These are phyloP conservation scores for Mus spicilegus DNA, from an alignment of 2,113 vertebrate species.

Conservation along the genomic window DNA sequence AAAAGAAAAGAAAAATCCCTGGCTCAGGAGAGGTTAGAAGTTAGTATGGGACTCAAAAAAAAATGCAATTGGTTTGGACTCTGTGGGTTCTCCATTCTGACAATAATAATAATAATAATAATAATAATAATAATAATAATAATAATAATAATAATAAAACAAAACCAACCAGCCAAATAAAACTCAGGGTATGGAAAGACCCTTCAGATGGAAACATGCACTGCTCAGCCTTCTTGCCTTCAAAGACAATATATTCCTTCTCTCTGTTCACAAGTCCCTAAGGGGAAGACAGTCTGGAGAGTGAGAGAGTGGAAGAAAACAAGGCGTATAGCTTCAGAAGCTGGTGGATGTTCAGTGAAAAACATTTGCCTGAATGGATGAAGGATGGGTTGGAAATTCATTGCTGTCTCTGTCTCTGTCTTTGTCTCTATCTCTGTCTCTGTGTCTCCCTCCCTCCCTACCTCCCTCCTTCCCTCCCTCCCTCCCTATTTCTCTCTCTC, in stretches of 20 bases:
- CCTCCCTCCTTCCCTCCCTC: too few species aligned
- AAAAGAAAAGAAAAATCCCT: background rate
- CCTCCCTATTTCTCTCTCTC: too few species aligned
- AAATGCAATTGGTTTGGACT: slow-evolving; percentile 23
- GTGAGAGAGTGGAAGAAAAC: background rate
- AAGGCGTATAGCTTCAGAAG: background rate
- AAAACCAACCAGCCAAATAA: too few species aligned
- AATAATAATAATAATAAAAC: too few species aligned
- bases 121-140: too few species aligned
- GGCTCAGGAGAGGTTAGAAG: slow-evolving; percentile 2
- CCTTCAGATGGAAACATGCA: background rate
- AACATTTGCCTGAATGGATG: background rate
- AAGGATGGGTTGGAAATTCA: background rate
- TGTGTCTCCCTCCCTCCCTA: too few species aligned
- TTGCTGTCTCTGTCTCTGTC: background rate
- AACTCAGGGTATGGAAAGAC: background rate
- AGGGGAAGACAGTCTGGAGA: background rate
- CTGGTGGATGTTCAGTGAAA: background rate
- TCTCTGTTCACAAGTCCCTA: background rate
- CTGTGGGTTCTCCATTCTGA: background rate
- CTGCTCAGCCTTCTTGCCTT: background rate
- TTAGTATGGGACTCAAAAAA: slow-evolving; percentile 13
- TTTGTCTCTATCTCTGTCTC: too few species aligned
- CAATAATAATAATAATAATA: background rate
- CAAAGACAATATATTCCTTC: background rate